A percentile compares a stretch with the other conserved stretches of the same genome.
Conservation (phyloP, 2,113 vertebrate species). For the Nesospiza acunhae region DNA sequence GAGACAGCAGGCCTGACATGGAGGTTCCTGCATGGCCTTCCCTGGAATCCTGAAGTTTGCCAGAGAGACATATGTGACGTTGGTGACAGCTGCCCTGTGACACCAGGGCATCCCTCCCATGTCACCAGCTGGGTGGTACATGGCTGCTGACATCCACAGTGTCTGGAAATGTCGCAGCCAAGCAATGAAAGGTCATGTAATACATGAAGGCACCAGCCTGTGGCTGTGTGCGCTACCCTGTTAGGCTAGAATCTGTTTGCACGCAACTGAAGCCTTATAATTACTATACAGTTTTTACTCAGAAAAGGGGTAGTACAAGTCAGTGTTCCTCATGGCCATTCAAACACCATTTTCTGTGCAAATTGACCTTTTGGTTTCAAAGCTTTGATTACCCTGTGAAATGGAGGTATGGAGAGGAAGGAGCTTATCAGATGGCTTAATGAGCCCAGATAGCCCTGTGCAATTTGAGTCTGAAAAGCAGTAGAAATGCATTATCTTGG, state of each 20-base stretch:
- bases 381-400: background rate
- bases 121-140: fast-evolving
- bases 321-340: background rate
- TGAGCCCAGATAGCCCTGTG: background rate
- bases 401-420: background rate
- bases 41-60: background rate
- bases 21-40: background rate
- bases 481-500: background rate
- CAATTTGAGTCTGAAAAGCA: background rate
- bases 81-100: fast-evolving
- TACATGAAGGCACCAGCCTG: fast-evolving
- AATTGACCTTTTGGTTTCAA: background rate
- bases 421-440: background rate
- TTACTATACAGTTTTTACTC: background rate
- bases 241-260: background rate
- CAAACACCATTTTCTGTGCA: background rate
- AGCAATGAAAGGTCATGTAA: background rate
- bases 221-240: background rate
- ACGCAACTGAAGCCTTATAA: background rate
- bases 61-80: background rate
- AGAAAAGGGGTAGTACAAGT: background rate
- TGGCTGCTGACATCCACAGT: fast-evolving
- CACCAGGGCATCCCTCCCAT: background rate
- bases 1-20: background rate
- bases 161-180: background rate